Base-by-base conservation (phyloP, 92 coral and sea anemone species). In the Muricea muricata region DNA sequence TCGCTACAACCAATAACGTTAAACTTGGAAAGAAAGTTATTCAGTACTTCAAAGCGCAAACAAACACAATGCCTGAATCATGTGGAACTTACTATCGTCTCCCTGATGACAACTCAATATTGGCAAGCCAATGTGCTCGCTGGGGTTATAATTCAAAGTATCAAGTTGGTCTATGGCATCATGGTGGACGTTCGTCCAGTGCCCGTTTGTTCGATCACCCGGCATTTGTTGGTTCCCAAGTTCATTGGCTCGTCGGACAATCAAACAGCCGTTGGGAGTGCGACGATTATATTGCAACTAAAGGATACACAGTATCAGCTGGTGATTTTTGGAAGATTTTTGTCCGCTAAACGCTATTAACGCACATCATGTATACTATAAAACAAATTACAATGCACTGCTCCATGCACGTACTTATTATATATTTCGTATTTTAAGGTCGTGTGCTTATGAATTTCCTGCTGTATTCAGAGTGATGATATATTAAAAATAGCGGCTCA, bases 1-100 rank as follows among this genome's bases (percentile, higher is more conserved):
- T 93, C 18, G 93, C 89, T 79, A 95, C 97, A 14, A 89, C 55
- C 14, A 57, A 21, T 17, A 78, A 89, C n/a, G n/a, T n/a, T 48
- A 29, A 73, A 9, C 5, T 50, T 2, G 98, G 98, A 2, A 18
- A 48, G 23, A 52, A 71, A 18, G 97, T 83, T 11, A 87, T 93
- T 20, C 50, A 66, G 1, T 95, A 93, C 25, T 88, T 93, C 33
- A 91, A 84, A 18, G 30, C 24, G 1, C 93, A 93, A 65, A 47
- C 25, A 47, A 52, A 47, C 37, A 20, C 23, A 4, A 26, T 75
- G 2, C 93, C 91, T 0, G 35, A 50, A 15, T 90, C 97, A 0
- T 95, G 98, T 85, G 88, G 86, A 8, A 93, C 98, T 24, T 95
- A 89, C 79, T 75, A 65, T 30, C 78, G 87, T 28, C 89, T 90